Percentiles rank a stretch among this genome's conserved stretches.
These are phyloP conservation scores for Rhimphoctona megacephalus DNA, from an alignment of 2,888 invertebrate genomes.

Conservation along the genomic window DNA sequence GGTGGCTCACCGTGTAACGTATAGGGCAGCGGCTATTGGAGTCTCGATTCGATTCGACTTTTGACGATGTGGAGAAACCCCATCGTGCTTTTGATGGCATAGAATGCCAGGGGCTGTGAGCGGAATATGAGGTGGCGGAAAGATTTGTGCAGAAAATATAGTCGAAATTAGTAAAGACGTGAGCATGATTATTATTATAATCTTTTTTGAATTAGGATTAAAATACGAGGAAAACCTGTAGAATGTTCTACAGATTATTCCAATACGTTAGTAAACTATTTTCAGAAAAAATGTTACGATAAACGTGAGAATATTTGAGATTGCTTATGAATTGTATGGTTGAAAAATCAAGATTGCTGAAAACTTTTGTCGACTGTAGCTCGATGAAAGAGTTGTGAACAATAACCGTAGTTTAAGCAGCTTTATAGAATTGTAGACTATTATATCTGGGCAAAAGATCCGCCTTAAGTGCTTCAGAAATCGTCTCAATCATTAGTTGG, in stretches of 20 bases:
- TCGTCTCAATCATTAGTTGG: constrained; percentile 62
- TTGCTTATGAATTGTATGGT: too few species aligned
- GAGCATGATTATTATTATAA: neutral
- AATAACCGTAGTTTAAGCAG: neutral
- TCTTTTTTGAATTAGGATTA: neutral
- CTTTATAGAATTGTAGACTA: neutral
- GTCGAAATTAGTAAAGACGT: neutral
- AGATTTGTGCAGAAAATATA: neutral
- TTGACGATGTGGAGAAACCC: constrained; percentile 21
- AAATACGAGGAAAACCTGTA: too few species aligned
- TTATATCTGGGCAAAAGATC: constrained; percentile 27
- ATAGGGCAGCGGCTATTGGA: constrained; percentile 38
- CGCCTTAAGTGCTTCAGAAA: constrained; percentile 47
- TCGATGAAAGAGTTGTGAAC: neutral
- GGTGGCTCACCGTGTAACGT: constrained; percentile 32
- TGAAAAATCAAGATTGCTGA: too few species aligned
- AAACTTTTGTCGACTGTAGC: constrained; percentile 20
- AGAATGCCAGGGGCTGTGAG: neutral
- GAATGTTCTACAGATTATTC: neutral
- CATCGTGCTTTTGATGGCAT: constrained; percentile 37
- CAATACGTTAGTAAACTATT: too few species aligned
- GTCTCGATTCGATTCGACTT: constrained; percentile 57
- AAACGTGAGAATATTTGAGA: neutral
- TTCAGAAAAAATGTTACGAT: neutral
- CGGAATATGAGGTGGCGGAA: neutral